Evolutionary conservation across 2,113 vertebrate species (phyloP), one percentile per base, ranked within the genome.

Genomic region (Thomomys bottae): DNA sequence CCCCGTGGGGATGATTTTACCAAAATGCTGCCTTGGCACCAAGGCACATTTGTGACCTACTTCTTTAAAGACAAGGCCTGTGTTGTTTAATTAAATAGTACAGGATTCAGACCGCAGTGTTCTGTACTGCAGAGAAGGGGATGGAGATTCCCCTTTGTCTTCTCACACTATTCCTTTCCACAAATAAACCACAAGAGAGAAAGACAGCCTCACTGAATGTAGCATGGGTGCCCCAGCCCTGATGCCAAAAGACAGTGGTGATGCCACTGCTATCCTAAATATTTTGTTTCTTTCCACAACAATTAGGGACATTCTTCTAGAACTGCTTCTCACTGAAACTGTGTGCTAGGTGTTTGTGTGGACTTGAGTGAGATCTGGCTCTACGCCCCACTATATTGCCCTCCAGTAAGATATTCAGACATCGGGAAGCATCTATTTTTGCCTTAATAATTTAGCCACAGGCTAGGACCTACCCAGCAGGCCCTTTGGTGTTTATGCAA

Each of bases 1-100:
- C 34, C 77, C 20, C 57, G n/a, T 2, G 63, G 73, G 92, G 23
- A 26, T 42, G 1, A 8, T 61, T 10, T 59, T 24, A 81, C 83
- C 12, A 6, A 79, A 79, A 72, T 63, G 71, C 30, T 66, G 45
- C 28, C 10, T 36, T 66, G 40, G 49, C 42, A 61, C 34, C 0
- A 15, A 90, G 79, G 57, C 72, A 28, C 6, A n/a, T 38, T n/a
- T 61, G 67, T 87, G 93, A 92, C 79, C 80, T 79, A 85, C 64
- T 92, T 95, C 93, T 40, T 73, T 66, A 84, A 89, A 73, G 57
- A 72, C 1, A 4, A 40, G 42, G 63, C 77, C 38, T 68, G 17
- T 36, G 64, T 30, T 67, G 32, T 87, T 89, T 91, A 57, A 89
- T 91, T 80, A 75, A 84, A 87, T 26, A 77, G 82, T 34, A 1